Evolutionary conservation across 2,113 vertebrate genomes (phyloP), one percentile per base, ranked within the genome.

Genomic region (Ivindomyrus marchei): DNA sequence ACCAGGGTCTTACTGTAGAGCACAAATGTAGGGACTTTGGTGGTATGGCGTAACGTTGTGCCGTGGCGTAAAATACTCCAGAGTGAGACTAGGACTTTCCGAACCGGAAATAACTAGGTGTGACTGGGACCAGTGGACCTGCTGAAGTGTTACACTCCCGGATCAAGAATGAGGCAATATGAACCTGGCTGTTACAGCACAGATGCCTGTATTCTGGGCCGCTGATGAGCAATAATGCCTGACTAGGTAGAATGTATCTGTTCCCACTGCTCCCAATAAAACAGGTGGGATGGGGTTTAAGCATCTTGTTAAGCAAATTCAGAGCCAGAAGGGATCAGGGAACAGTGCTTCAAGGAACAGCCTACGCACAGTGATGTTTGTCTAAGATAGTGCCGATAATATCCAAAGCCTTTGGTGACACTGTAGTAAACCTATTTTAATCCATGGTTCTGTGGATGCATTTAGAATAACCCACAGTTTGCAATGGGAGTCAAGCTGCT

Each of bases 171-270:
- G 42, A 70, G 2, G 45, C 74, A n/a, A 74, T 9, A 42, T 13
- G 13, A 46, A 66, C 39, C 36, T 62, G 42, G 42, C 19, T 27
- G 3, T 6, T 24, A 6, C 11, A 13, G 27, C 46, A 21, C 11
- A 19, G 13, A 50, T 52, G 89, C 39, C 36, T 36, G 89, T 47
- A 19, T 62, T 47, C 42, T 46, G 13, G 52, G 9, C 80, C 42
- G 19, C 21, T 21, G n/a, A 36, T 42, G 21, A 89, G 89, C 89
- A 89, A 89, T 89, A 89, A 89, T 50, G 36, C 11, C 53, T 62
- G 52, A 84, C 49, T 31, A 10, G 52, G 89, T 36, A 56, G 89
- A 89, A 85, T 85, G 89, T 85, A 89, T 50, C 2, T 21, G 36
- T 36, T 15, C 24, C 27, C 15, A 10, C 53, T 47, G 70, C 31